Percentiles rank a stretch among this genome's conserved stretches.
Conservation (phyloP, 2,113 vertebrate species). For the Paradisaea rubra region DNA sequence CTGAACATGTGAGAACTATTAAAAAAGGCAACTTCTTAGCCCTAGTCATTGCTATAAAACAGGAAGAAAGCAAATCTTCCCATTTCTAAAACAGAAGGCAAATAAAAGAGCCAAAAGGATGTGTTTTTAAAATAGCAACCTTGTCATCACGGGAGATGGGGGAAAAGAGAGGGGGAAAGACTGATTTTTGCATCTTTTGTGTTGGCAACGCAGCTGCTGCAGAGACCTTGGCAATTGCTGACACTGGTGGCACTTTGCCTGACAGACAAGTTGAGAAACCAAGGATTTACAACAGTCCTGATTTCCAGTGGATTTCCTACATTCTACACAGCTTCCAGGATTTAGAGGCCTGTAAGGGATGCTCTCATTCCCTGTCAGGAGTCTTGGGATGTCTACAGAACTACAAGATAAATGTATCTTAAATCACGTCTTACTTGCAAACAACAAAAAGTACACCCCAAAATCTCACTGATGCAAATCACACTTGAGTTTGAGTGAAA, state of each 20-base stretch:
- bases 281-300: neutral
- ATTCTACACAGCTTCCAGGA: neutral
- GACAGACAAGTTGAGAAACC: neutral
- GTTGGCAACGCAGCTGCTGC: neutral
- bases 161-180: neutral
- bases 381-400: neutral
- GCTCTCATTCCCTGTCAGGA: neutral
- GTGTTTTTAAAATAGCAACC: neutral
- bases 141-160: neutral
- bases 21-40: neutral
- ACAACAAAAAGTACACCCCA: neutral
- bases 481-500: neutral
- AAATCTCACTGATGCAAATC: neutral
- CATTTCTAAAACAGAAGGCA: neutral
- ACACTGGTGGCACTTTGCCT: neutral
- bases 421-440: neutral
- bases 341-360: neutral
- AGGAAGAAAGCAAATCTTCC: neutral
- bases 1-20: neutral
- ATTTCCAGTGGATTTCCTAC: neutral
- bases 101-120: neutral
- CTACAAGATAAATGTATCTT: neutral
- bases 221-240: neutral
- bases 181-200: neutral
- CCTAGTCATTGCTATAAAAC: neutral